phyloP scores from a whole-genome alignment of 2,113 vertebrate species.

The Colinus virginianus region DNA sequence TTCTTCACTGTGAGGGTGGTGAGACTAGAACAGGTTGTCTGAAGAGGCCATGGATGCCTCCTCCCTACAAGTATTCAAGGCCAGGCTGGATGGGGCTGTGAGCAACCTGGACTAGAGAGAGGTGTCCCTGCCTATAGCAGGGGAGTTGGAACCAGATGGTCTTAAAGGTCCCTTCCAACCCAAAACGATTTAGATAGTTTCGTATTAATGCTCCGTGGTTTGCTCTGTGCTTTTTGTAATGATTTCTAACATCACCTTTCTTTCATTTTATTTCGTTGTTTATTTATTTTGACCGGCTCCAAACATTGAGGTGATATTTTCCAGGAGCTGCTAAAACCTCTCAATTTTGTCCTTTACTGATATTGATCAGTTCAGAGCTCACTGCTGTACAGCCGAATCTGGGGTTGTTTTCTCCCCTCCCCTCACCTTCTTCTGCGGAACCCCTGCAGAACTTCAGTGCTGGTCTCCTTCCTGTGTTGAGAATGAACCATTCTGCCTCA shows the following conservation, averaged over 20 bases:
- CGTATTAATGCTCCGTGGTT: background rate
- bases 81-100: too few species aligned
- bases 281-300: background rate
- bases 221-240: background rate
- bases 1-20: too few species aligned
- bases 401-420: background rate
- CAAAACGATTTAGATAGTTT: background rate
- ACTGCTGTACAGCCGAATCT: background rate
- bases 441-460: background rate
- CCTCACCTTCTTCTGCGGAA: accelerated
- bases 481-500: background rate
- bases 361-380: background rate
- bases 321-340: background rate
- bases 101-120: too few species aligned
- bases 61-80: too few species aligned
- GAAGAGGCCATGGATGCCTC: too few species aligned
- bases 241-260: background rate
- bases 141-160: too few species aligned
- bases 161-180: too few species aligned
- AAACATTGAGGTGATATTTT: background rate
- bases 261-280: too few species aligned
- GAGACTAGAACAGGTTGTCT: too few species aligned
- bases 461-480: background rate
- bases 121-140: too few species aligned
- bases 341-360: background rate